Percentiles rank a stretch among this genome's conserved stretches.
Conservation (phyloP, 2,797 vertebrate genomes). For the Cirrhinus mrigala region DNA sequence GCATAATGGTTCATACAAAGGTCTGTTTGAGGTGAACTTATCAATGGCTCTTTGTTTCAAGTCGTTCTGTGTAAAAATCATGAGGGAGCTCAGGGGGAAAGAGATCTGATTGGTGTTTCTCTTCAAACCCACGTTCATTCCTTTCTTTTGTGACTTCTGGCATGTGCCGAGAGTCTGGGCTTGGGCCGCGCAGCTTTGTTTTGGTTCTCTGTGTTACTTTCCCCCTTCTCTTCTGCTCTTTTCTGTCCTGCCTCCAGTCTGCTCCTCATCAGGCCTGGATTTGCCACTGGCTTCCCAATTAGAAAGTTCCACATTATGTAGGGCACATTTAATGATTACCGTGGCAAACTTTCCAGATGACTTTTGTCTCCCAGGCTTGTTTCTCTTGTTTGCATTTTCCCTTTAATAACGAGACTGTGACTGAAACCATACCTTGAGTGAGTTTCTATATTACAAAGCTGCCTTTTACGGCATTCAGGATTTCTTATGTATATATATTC, state of each 20-base stretch:
- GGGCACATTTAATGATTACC: conserved; percentile 52
- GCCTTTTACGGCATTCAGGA: background rate
- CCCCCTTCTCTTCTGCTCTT: background rate
- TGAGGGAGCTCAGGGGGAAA: conserved; percentile 40
- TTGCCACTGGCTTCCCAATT: conserved; percentile 47
- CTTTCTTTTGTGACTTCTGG: conserved; percentile 51
- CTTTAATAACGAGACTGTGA: conserved; percentile 40
- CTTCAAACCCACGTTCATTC: conserved; percentile 54
- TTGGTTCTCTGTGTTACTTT: conserved; percentile 28
- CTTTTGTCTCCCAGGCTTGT: conserved; percentile 27
- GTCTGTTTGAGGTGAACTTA: conserved; percentile 44
- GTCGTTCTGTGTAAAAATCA: conserved; percentile 33
- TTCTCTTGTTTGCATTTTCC: conserved; percentile 34
- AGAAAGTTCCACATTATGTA: conserved; percentile 38
- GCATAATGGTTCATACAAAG: conserved; percentile 47
- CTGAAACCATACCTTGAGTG: conserved; percentile 47
- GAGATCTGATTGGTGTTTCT: conserved; percentile 46
- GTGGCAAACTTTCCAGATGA: conserved; percentile 37
- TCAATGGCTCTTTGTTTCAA: conserved; percentile 49
- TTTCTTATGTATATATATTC: background rate
- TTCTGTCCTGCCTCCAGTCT: conserved; percentile 24
- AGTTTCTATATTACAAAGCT: background rate
- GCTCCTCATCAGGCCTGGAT: conserved; percentile 43
- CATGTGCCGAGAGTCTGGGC: conserved; percentile 10
- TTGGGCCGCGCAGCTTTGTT: conserved; percentile 25